Conservation (phyloP, 2,888 invertebrate species). For the Aleiodes leptofemur region DNA sequence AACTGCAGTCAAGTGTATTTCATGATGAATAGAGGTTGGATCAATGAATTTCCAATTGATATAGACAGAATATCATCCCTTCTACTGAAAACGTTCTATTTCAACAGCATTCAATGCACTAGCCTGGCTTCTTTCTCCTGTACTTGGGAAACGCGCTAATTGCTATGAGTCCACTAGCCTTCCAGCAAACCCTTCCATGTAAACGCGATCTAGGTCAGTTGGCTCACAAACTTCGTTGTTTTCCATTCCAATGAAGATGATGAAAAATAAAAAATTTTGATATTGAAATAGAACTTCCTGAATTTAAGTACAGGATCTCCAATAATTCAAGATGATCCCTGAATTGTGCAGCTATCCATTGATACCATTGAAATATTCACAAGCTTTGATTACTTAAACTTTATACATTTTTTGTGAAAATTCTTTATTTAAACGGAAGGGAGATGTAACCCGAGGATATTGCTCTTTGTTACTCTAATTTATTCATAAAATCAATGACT, state of each 20-base stretch:
- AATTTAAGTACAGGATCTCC: constrained; percentile 33
- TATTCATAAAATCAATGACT: too few species aligned
- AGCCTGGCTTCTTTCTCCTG: constrained; percentile 18
- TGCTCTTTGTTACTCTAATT: too few species aligned
- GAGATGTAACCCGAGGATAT: too few species aligned
- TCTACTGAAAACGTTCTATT: too few species aligned
- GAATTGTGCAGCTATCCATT: not conserved
- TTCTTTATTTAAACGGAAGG: too few species aligned
- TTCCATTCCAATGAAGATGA: constrained; percentile 31
- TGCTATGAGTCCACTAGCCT: constrained; percentile 18
- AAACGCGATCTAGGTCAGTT: constrained; percentile 26
- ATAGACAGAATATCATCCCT: constrained; percentile 12
- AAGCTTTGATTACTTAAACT: not conserved
- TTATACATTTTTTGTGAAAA: too few species aligned
- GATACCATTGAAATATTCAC: not conserved
- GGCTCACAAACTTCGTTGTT: constrained; percentile 24
- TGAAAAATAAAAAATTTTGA: constrained; percentile 7
- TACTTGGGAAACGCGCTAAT: constrained; percentile 16
- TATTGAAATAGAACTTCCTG: constrained; percentile 28
- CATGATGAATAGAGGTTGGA: not conserved
- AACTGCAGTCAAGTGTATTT: not conserved
- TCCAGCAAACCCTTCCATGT: constrained; percentile 8
- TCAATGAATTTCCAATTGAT: not conserved
- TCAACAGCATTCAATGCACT: constrained; percentile 7
- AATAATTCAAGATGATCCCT: constrained; percentile 12